Conservation (phyloP, 2,797 vertebrate genomes). For the Hypotaenidia philippensis region DNA sequence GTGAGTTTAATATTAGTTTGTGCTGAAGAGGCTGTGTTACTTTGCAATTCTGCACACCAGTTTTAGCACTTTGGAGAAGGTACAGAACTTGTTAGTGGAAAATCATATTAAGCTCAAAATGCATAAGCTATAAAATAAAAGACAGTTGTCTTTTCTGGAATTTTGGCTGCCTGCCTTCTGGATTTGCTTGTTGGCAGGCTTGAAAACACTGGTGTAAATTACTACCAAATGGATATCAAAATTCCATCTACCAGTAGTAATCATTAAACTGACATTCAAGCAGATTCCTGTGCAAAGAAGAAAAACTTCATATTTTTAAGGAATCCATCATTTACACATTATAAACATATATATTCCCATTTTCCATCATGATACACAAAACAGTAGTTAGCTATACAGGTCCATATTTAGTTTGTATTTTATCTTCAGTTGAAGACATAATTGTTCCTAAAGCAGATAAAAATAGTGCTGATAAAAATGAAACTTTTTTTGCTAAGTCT, state of each 20-base stretch:
- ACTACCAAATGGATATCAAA: slow-evolving; percentile 82
- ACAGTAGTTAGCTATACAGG: not conserved
- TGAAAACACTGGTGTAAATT: slow-evolving; percentile 80
- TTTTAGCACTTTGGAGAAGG: slow-evolving; percentile 77
- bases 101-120: slow-evolving; percentile 81
- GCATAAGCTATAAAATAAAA: slow-evolving; percentile 82
- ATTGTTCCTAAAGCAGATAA: not conserved
- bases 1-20: slow-evolving; percentile 75
- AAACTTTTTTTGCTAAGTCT: not conserved
- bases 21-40: slow-evolving; percentile 72
- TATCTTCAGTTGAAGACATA: not conserved
- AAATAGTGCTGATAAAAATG: not conserved
- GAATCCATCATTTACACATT: slow-evolving; percentile 36
- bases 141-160: slow-evolving; percentile 80
- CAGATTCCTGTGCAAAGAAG: slow-evolving; percentile 67
- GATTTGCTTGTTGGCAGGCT: slow-evolving; percentile 78
- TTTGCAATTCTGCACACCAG: slow-evolving; percentile 65
- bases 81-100: slow-evolving; percentile 82
- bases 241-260: slow-evolving; percentile 76
- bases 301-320: slow-evolving; percentile 29
- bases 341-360: not conserved
- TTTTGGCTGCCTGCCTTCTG: slow-evolving; percentile 80
- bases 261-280: slow-evolving; percentile 72
- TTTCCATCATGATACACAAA: slow-evolving; percentile 34
- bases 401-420: not conserved